Conservation (phyloP, 2,113 vertebrate species). For the Grus americana region DNA sequence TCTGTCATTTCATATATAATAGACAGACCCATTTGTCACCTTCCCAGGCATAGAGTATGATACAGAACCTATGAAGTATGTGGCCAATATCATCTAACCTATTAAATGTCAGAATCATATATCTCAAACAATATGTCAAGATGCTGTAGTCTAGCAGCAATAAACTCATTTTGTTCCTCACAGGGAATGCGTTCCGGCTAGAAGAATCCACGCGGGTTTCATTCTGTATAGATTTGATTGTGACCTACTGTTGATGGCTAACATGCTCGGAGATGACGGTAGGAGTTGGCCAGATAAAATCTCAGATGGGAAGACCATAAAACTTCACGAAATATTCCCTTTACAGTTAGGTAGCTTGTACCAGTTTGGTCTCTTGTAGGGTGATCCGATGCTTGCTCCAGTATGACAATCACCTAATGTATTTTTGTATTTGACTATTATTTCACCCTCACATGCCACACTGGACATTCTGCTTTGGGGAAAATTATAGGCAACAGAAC, state of each 20-base stretch:
- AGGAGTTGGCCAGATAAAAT: background rate
- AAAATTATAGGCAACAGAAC: background rate
- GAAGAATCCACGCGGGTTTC: background rate
- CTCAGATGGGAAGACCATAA: background rate
- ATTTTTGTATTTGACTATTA: background rate
- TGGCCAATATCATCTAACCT: constrained; percentile 73
- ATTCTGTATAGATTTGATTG: background rate
- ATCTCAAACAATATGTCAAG: constrained; percentile 71
- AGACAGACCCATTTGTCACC: constrained; percentile 67
- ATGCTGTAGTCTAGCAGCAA: constrained; percentile 45
- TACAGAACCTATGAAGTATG: constrained; percentile 71
- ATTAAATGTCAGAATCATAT: constrained; percentile 80
- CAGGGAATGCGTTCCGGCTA: background rate
- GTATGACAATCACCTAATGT: background rate
- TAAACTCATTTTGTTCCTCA: constrained; percentile 45
- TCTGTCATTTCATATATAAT: constrained; percentile 64
- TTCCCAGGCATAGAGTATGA: constrained; percentile 62
- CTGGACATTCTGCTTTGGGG: background rate
- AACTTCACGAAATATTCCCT: background rate
- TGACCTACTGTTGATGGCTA: background rate
- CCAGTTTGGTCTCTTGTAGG: background rate
- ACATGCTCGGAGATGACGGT: accelerated
- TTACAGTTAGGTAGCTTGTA: background rate
- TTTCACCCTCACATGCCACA: background rate
- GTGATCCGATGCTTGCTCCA: background rate